Conservation (phyloP, 2,113 vertebrate genomes). For the Nanorana parkeri region DNA sequence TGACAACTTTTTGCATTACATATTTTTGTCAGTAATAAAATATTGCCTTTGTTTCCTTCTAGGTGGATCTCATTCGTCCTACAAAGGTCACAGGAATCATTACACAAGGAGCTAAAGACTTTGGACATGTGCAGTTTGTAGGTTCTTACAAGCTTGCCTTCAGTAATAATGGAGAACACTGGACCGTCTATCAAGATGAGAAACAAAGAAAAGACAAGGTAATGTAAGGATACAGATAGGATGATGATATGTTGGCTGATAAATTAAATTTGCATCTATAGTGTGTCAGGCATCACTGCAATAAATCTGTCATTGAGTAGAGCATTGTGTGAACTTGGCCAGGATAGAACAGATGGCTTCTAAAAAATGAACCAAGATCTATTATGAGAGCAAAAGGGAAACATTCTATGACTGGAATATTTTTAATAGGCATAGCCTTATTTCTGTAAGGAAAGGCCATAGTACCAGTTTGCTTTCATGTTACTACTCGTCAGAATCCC, state of each 20-base stretch:
- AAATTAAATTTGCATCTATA: slow-evolving; percentile 25
- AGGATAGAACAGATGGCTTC: not conserved
- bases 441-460: no score
- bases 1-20: not conserved
- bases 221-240: slow-evolving; percentile 59
- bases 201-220: slow-evolving; percentile 98
- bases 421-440: not conserved
- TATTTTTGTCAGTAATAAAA: not conserved
- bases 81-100: slow-evolving; percentile 97
- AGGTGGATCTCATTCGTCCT: slow-evolving; percentile 91
- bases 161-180: slow-evolving; percentile 90
- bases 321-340: slow-evolving; percentile 9
- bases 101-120: slow-evolving; percentile 98
- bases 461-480: no score
- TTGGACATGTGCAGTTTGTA: slow-evolving; percentile 96
- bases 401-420: not conserved
- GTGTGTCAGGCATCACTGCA: not conserved
- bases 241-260: slow-evolving; percentile 11
- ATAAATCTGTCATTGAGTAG: slow-evolving; percentile 28
- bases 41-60: slow-evolving; percentile 26
- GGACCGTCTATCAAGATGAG: slow-evolving; percentile 92
- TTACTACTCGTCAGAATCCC: no score
- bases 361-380: not conserved
- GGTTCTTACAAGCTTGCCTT: slow-evolving; percentile 97
- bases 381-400: not conserved